Percentiles rank a stretch among this genome's conserved stretches.
Evolutionary conservation across 2,888 invertebrate species (phyloP).

Genomic region (Ichneumoninae sp.): DNA sequence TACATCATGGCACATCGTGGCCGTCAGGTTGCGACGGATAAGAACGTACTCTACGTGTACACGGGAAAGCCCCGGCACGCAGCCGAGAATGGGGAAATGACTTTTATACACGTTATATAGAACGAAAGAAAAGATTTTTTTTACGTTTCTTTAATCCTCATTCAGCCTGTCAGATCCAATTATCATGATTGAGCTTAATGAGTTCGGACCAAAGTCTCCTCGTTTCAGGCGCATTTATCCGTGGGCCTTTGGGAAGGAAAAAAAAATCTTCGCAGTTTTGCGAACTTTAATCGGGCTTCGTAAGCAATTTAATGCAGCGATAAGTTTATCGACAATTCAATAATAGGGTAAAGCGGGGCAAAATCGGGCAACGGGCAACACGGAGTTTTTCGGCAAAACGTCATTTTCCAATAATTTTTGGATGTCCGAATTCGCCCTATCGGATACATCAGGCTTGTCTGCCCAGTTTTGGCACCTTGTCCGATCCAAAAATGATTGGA

Average conservation of each 20-base stretch:
- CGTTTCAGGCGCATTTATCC: background rate
- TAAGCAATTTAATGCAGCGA: constrained; percentile 1
- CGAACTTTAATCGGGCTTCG: background rate
- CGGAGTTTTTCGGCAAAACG: no score
- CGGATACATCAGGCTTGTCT: no score
- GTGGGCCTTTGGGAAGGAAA: background rate
- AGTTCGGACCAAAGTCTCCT: constrained; percentile 42
- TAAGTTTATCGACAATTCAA: constrained; percentile 30
- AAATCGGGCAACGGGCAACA: no score
- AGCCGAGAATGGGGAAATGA: constrained; percentile 36
- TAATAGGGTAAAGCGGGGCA: no score
- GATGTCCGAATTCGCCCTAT: no score
- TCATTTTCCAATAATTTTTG: no score
- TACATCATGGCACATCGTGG: constrained; percentile 79
- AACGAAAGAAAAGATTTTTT: background rate
- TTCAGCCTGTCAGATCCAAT: constrained; percentile 49
- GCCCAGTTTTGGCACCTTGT: no score
- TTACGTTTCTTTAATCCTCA: constrained; percentile 35
- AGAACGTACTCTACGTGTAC: constrained; percentile 34
- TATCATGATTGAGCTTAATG: constrained; percentile 59
- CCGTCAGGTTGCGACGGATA: constrained; percentile 68
- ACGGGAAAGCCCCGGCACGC: background rate
- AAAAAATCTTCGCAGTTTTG: background rate
- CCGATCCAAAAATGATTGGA: no score
- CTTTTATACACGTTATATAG: constrained; percentile 4